Evolutionary conservation across 2,797 vertebrate genomes (phyloP).

Genomic region (Gymnodraco acuticeps): DNA sequence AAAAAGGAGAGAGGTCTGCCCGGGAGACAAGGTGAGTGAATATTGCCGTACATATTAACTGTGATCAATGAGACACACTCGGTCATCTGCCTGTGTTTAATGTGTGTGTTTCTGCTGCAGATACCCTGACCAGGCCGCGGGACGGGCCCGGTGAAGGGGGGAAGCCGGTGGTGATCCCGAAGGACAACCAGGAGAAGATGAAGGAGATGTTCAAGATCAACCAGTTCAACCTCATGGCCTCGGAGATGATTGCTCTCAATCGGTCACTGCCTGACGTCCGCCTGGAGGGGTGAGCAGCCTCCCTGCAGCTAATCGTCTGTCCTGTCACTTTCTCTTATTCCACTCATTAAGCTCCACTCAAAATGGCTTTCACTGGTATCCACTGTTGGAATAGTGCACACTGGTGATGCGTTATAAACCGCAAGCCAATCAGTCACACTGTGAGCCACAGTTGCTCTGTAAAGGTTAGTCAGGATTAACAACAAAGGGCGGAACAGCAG

Average conservation of each 20-base stretch:
- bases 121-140: constrained; percentile 88
- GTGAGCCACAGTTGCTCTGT: neutral
- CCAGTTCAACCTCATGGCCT: constrained; percentile 99
- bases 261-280: constrained; percentile 96
- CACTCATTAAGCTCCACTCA: neutral
- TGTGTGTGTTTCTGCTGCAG: constrained; percentile 73
- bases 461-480: constrained; percentile 9
- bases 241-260: constrained; percentile 98
- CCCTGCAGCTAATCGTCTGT: constrained; percentile 14
- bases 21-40: constrained; percentile 90
- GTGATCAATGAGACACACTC: neutral
- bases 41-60: neutral
- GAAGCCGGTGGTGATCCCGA: constrained; percentile 96
- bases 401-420: neutral
- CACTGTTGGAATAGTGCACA: constrained; percentile 1
- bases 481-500: neutral
- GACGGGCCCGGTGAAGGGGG: constrained; percentile 98
- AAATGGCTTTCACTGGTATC: constrained; percentile 8
- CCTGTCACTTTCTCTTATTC: constrained; percentile 2
- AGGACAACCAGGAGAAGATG: constrained; percentile 99
- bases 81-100: neutral
- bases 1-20: constrained; percentile 94
- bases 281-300: constrained; percentile 93
- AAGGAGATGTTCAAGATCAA: constrained; percentile 99
- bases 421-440: constrained; percentile 11